A percentile compares a stretch with the other conserved stretches of the same genome.
Evolutionary conservation across 1,140 invertebrate species (phyloP).

Genomic region (Cryptotermes secundus): DNA sequence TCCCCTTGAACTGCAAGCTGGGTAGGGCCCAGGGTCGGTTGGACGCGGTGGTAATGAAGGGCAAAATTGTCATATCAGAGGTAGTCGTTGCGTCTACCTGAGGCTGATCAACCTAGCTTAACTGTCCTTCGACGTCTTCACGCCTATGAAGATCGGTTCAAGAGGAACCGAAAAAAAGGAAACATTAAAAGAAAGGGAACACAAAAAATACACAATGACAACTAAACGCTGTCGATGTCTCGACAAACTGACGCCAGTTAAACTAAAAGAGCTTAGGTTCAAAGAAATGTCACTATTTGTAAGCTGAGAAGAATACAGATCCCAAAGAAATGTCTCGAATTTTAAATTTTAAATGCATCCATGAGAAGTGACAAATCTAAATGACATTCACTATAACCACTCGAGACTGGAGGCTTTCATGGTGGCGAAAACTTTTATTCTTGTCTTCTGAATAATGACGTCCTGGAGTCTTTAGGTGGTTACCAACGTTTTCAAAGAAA

Average conservation of each 20-base stretch:
- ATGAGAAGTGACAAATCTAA: no score
- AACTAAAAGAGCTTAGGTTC: neutral
- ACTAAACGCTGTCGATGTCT: conserved; percentile 11
- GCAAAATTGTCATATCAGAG: neutral
- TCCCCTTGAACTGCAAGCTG: no score
- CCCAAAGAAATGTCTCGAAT: neutral
- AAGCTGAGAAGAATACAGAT: neutral
- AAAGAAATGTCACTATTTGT: neutral
- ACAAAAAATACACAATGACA: neutral
- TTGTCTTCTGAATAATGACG: no score
- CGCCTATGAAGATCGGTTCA: neutral
- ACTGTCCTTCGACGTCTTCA: neutral
- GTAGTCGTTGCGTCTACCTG: neutral
- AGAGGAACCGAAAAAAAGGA: neutral
- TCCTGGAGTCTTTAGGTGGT: no score
- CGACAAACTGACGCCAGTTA: conserved; percentile 14
- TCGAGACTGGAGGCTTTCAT: no score
- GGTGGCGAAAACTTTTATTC: no score
- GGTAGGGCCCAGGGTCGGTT: no score
- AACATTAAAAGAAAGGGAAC: neutral
- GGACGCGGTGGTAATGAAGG: no score
- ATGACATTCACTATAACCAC: no score
- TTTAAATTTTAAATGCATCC: neutral
- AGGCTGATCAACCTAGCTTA: neutral
- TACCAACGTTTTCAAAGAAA: no score